Base-by-base conservation (phyloP, 2,797 vertebrate genomes). In the Brotula barbata region DNA sequence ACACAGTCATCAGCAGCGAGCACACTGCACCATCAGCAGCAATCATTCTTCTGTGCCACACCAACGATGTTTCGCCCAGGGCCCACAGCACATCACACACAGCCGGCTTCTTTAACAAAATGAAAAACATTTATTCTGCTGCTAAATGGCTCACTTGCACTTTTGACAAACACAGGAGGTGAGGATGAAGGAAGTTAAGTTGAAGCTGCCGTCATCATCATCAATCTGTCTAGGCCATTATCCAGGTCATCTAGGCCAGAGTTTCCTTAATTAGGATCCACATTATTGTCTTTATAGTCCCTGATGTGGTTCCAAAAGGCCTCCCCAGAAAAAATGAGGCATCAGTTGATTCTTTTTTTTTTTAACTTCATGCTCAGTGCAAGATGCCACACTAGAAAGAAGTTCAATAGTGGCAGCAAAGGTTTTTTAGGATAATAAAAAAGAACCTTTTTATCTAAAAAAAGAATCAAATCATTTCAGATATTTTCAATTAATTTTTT, bases 1-100 rank as follows among this genome's bases (percentile, higher is more conserved):
- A 77, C 73, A 66, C 70, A 81, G 78, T 80, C 70, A 80, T 80
- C 76, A 83, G 70, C 64, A 62, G 73, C 64, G 28, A 10, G 62
- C 67, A 58, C 63, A 51, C 58, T 73, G 78, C 70, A 48, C 42
- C 64, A 81, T 85, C 75, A 77, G 68, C 81, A 81, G 60, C 66
- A 41, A 79, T 85, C 72, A 65, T 42, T 84, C 77, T 77, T 73
- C 28, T 20, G 40, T 31, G 51, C 49, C 48, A 56, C 16, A 8
- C 28, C 6, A n/a, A 48, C 72, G 64, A 69, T 75, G 68, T 79
- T 70, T 54, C 44, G 65, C 75, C 63, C 9, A 0, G 9, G 49
- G 81, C 46, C 46, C 23, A 5, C 52, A 51, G 60, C 64, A 64
- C 37, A 58, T 31, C 73, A 54, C 60, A 54, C 64, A 56, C 21